These are phyloP conservation scores for Monopis laevigella DNA, from an alignment of 2,888 invertebrate genomes.

Conservation along the genomic window DNA sequence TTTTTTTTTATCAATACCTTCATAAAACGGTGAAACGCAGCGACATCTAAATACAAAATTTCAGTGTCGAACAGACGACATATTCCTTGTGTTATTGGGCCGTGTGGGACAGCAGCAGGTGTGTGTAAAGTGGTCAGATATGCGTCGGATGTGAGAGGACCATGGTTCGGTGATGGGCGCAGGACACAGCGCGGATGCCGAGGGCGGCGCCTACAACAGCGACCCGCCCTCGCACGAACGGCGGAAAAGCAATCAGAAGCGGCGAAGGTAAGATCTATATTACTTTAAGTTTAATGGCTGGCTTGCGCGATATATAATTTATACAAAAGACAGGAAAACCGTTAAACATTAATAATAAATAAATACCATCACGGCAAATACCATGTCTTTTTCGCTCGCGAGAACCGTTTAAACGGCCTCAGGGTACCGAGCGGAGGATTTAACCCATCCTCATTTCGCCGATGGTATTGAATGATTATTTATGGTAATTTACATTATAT, in stretches of 20 bases:
- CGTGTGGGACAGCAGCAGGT: neutral
- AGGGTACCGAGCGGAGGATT: too few relatives aligned
- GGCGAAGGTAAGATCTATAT: slow-evolving; percentile 45
- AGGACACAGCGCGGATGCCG: slow-evolving; percentile 61
- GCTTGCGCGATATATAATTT: too few relatives aligned
- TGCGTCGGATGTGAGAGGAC: slow-evolving; percentile 52
- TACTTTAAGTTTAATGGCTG: neutral
- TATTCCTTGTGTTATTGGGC: neutral
- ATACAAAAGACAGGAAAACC: too few relatives aligned
- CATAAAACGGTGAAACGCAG: too few relatives aligned
- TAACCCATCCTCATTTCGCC: too few relatives aligned
- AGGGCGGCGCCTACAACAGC: slow-evolving; percentile 55
- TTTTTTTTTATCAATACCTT: slow-evolving; percentile 1
- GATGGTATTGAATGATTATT: too few relatives aligned
- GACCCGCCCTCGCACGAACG: slow-evolving; percentile 57
- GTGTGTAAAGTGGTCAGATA: slow-evolving; percentile 45
- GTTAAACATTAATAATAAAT: too few relatives aligned
- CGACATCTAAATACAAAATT: neutral
- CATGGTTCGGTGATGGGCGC: slow-evolving; percentile 62
- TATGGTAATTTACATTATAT: too few relatives aligned
- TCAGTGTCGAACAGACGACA: too few relatives aligned
- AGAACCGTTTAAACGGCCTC: too few relatives aligned
- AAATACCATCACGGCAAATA: too few relatives aligned
- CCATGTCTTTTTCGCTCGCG: too few relatives aligned
- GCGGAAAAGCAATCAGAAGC: slow-evolving; percentile 43